Evolutionary conservation across 2,888 invertebrate genomes (phyloP), one percentile per base, ranked within the genome.

Genomic region (Rhingia campestris): DNA sequence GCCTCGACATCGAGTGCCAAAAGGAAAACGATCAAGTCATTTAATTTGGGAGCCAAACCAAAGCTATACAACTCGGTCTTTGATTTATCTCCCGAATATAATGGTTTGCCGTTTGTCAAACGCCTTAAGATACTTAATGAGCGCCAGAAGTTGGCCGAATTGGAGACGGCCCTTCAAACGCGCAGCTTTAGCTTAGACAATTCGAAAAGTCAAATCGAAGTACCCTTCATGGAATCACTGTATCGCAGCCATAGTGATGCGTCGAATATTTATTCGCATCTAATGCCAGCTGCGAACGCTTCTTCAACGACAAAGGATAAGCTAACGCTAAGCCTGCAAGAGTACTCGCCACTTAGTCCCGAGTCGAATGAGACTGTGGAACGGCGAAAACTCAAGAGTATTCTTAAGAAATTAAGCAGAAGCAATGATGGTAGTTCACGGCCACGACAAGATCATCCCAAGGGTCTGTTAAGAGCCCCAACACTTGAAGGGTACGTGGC

Each of bases 401-500:
- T 97, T 88, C 92, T 97, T 70, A 97, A 97, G 89, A 96, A 96
- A 90, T 91, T 97, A 49, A 96, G 96, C 3, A 95, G 95, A 90
- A 95, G 95, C 84, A 87, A 14, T 66, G 70, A 56, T 45, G 74
- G 54, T 9, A 86, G 73, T 86, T 80, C 86, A 73, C 59, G 51
- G 76, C 14, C 80, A 86, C 84, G 74, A 79, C 74, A 69, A 72
- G 61, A 92, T 81, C 95, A 95, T 89, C 92, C 95, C 72, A 94
- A 93, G 87, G 94, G 93, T 89, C 92, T 97, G 81, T 94, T 96
- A 92, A 93, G 95, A 88, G 96, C 96, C 35, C 97, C 96, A 82
- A 97, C 97, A 79, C 92, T 97, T 87, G 97, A 97, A 93, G 97
- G 97, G 80, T 97, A 96, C 92, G 97, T 96, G 77, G 97, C 96